Percentiles rank a stretch among this genome's conserved stretches.
These are phyloP conservation scores for Pristiophorus japonicus DNA, from an alignment of 2,113 vertebrate genomes.

Conservation along the genomic window DNA sequence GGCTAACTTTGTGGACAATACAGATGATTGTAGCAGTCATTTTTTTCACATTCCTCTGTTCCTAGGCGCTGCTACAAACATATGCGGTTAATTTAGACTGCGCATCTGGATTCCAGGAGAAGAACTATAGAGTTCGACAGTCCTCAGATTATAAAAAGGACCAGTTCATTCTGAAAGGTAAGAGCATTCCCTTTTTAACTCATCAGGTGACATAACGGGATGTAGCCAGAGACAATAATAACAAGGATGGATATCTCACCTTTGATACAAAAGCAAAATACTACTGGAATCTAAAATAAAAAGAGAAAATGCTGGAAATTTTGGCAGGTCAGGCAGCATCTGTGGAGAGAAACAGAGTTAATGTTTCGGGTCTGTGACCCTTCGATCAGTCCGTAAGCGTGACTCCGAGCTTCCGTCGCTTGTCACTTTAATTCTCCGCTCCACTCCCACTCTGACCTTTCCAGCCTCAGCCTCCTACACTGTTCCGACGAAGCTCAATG, in stretches of 20 bases:
- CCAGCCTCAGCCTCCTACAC: too few species aligned
- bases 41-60: not conserved
- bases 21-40: not conserved
- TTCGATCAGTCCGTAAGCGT: too few species aligned
- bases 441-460: too few species aligned
- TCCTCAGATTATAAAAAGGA: slow-evolving; percentile 21
- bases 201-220: not conserved
- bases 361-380: too few species aligned
- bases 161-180: slow-evolving; percentile 38
- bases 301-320: too few species aligned
- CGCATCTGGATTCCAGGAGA: slow-evolving; percentile 32
- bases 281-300: too few species aligned
- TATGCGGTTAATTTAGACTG: not conserved
- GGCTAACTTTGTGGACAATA: not conserved
- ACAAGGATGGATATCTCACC: not conserved
- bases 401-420: too few species aligned
- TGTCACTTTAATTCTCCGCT: too few species aligned
- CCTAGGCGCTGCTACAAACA: slow-evolving; percentile 1
- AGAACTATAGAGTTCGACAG: not conserved
- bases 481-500: too few species aligned
- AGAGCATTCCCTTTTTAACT: not conserved
- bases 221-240: not conserved
- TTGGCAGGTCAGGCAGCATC: too few species aligned
- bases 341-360: too few species aligned
- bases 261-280: too few species aligned